These are phyloP conservation scores for Chymomyza caudatula DNA, from an alignment of 2,888 invertebrate species.

Conservation along the genomic window DNA sequence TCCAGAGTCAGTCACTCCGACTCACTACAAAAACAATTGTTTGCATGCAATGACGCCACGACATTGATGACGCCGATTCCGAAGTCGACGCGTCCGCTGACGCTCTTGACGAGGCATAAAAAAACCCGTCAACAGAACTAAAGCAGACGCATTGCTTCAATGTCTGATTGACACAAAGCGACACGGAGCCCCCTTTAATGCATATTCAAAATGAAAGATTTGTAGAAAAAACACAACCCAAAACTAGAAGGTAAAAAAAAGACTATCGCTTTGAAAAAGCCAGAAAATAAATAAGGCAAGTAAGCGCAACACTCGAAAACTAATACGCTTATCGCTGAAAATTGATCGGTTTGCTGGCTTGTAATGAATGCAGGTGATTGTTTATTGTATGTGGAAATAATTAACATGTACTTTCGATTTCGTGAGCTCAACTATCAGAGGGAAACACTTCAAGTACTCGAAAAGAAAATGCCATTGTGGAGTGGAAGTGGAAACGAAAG, in stretches of 20 bases:
- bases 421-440: slow-evolving; percentile 33
- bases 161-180: slow-evolving; percentile 56
- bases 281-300: slow-evolving; percentile 35
- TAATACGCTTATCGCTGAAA: slow-evolving; percentile 64
- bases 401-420: slow-evolving; percentile 73
- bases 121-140: slow-evolving; percentile 51
- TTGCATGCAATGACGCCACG: slow-evolving; percentile 52
- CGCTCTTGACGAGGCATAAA: slow-evolving; percentile 50
- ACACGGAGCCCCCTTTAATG: slow-evolving; percentile 9
- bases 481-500: slow-evolving; percentile 50
- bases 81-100: neutral
- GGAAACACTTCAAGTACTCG: slow-evolving; percentile 4
- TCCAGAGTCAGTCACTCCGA: neutral
- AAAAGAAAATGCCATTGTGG: slow-evolving; percentile 35
- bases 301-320: slow-evolving; percentile 42
- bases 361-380: slow-evolving; percentile 65
- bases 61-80: neutral
- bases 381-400: slow-evolving; percentile 62
- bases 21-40: slow-evolving; percentile 33
- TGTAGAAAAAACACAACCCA: neutral
- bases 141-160: neutral
- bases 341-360: slow-evolving; percentile 39
- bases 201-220: neutral
- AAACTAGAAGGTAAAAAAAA: neutral
- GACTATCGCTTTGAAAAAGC: too few species aligned